phyloP scores from a whole-genome alignment of 2,113 vertebrate genomes.

The Tachuris rubrigastra region DNA sequence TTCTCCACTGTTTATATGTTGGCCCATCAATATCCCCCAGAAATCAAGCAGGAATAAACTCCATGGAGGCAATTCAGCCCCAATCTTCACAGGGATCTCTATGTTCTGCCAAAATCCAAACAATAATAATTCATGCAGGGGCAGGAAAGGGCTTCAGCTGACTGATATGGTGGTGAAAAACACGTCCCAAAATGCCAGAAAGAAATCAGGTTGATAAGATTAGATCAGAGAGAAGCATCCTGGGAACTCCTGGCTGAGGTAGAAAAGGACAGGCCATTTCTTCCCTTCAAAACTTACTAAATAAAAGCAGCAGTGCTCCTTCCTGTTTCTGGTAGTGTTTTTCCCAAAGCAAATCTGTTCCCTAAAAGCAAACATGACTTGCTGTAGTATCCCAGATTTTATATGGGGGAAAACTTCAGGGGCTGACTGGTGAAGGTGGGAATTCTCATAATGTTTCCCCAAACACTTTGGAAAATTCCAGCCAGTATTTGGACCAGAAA shows the following conservation, averaged over 20 bases:
- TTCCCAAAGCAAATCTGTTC: not conserved
- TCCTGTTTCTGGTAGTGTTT: slow-evolving; percentile 3
- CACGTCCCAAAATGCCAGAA: not conserved
- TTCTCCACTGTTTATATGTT: not conserved
- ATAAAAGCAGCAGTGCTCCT: not conserved
- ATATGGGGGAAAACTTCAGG: not conserved
- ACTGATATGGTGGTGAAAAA: not conserved
- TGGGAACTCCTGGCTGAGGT: not conserved
- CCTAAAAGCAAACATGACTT: not conserved
- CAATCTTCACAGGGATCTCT: not conserved
- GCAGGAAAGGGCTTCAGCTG: slow-evolving; percentile 10
- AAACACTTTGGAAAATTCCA: not conserved
- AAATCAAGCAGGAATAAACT: not conserved
- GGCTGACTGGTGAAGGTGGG: not conserved
- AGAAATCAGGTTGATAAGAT: not conserved
- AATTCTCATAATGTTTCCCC: not conserved
- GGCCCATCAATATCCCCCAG: not conserved
- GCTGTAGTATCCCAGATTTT: not conserved
- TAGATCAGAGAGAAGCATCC: not conserved
- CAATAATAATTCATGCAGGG: not conserved
- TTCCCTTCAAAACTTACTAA: not conserved
- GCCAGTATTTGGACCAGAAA: not conserved
- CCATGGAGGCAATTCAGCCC: not conserved
- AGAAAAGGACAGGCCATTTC: not conserved
- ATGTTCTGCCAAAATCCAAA: slow-evolving; percentile 5